Evolutionary conservation across 2,113 vertebrate species (phyloP).

Genomic region (Haemorhous mexicanus): DNA sequence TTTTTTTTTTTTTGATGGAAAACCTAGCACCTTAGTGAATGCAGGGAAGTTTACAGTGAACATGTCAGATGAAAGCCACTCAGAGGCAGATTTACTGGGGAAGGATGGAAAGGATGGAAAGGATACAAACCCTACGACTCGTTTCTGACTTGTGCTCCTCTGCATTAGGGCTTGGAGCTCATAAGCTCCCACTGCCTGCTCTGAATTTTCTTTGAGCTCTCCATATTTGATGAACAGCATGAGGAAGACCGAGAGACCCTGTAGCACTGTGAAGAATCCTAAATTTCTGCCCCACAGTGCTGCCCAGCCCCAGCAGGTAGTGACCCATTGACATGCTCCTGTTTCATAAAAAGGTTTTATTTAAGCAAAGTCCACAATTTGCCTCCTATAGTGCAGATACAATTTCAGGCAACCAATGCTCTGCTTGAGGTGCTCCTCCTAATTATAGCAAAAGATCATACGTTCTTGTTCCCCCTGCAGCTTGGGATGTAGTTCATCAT

Average conservation of each 20-base stretch:
- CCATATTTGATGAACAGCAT: not conserved
- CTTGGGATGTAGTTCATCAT: not conserved
- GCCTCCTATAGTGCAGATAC: not conserved
- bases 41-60: not conserved
- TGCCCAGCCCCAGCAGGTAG: not conserved
- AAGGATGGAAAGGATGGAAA: not conserved
- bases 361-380: not conserved
- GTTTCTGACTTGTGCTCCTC: not conserved
- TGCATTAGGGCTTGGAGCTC: not conserved
- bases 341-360: not conserved
- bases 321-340: not conserved
- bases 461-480: not conserved
- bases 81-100: not conserved
- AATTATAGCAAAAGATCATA: not conserved
- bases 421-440: not conserved
- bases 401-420: not conserved
- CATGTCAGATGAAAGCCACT: not conserved
- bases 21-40: not conserved
- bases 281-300: not conserved
- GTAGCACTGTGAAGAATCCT: not conserved
- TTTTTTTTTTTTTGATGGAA: not conserved
- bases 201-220: not conserved
- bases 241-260: not conserved
- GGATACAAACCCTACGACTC: not conserved
- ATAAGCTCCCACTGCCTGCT: not conserved